These are phyloP conservation scores for Eupristina koningsbergeri DNA, from an alignment of 1,140 invertebrate genomes.

Conservation along the genomic window DNA sequence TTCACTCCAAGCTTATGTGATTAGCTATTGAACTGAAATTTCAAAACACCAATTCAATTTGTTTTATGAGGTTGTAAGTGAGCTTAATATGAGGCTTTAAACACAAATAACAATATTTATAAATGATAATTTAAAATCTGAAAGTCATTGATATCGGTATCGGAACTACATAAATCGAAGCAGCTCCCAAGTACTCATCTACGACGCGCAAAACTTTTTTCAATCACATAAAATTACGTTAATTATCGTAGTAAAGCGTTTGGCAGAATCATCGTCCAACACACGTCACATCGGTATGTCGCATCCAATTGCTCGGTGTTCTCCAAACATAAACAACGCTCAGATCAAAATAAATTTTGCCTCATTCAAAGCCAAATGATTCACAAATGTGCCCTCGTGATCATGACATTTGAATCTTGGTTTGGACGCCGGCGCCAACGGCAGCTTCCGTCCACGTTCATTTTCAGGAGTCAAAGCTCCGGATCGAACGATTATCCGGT, in stretches of 20 bases:
- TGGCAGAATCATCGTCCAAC: too few species aligned
- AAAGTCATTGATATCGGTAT: too few species aligned
- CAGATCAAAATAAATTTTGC: too few species aligned
- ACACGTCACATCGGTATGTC: not conserved
- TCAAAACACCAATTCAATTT: not conserved
- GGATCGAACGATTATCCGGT: too few species aligned
- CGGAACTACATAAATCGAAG: not conserved
- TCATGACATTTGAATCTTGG: too few species aligned
- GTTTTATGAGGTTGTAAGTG: not conserved
- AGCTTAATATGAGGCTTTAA: not conserved
- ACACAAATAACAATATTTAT: not conserved
- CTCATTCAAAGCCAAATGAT: too few species aligned
- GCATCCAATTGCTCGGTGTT: too few species aligned
- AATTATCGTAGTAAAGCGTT: not conserved
- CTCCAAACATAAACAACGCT: not conserved
- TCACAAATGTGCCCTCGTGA: too few species aligned
- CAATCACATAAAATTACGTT: not conserved
- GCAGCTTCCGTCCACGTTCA: too few species aligned
- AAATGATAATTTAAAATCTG: not conserved
- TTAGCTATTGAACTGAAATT: slow-evolving; percentile 13
- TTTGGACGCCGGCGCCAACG: too few species aligned
- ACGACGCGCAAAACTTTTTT: not conserved
- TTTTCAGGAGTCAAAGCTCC: too few species aligned
- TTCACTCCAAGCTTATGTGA: slow-evolving; percentile 14
- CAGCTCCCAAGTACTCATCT: not conserved